Base-by-base conservation (phyloP, 2,113 vertebrate species). In the Bubo bubo region DNA sequence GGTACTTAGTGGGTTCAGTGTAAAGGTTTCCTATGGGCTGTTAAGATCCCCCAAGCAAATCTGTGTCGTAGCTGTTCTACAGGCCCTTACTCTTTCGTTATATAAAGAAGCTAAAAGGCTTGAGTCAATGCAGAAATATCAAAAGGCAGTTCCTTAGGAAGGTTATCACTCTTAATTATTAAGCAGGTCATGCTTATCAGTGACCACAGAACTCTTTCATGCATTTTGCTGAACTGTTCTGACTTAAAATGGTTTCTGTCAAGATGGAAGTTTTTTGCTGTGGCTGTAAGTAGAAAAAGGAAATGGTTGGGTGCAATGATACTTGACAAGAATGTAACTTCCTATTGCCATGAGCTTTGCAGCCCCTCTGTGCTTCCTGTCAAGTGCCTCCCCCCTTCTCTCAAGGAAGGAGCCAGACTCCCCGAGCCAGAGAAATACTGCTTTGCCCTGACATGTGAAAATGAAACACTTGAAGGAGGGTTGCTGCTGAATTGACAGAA, bases 281-380 rank as follows among this genome's bases (percentile, higher is more conserved):
- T 4, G 20, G 37, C 59, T 88, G 43, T 84, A 64, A 41, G 62
- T 67, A 93, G 59, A 97, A 88, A 93, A 96, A 97, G 96, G 93
- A 97, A 97, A 94, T 80, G 82, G 71, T 94, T 84, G 91, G 55
- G 59, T 79, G 84, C 67, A 97, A 56, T 94, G 88, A 55, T 91
- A 35, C 70, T 96, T 97, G 93, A 95, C 90, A 88, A 93, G 71
- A 88, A 43, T 71, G 68, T 87, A 80, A 86, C 92, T 97, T 97
- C 95, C 90, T 93, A 5, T 94, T 95, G 58, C 68, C 24, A 6
- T 68, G 75, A 47, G 91, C 76, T 90, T 47, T 77, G 93, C 68
- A 68, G 93, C 63, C 79, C 9, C 34, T 24, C 68, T 17, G 24
- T 24, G 49, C 73, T 97, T 97, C 96, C 95, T 95, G 94, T 47